Evolutionary conservation across 2,113 vertebrate species (phyloP), one percentile per base, ranked within the genome.

Genomic region (Neodon shergylaensis): DNA sequence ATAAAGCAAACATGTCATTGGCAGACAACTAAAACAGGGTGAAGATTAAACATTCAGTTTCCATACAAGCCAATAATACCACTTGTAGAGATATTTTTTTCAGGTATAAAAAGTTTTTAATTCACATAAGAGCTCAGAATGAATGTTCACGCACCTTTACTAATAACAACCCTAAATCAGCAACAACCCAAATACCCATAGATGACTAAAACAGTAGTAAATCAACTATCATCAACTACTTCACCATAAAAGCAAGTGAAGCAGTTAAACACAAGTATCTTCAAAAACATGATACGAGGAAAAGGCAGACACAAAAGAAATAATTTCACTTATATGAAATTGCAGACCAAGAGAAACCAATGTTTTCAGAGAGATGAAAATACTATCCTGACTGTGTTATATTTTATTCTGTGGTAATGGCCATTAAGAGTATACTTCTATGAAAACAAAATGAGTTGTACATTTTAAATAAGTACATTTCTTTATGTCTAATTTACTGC

Each of bases 261-360:
- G 4, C 8, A 72, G 19, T 78, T 87, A 91, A 52, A 81, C 31
- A 70, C 33, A 68, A 14, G 17, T 28, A 88, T 31, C 63, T 70
- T 92, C 49, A 93, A 86, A 96, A 70, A 63, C 42, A 95, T 42
- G 24, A 84, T 16, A 21, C 14, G 72, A 9, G 54, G 31, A 85
- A 94, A 85, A 85, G n/a, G 3, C 21, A 78, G 14, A 47, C 31
- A 47, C 14, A 68, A 76, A 58, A 82, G 39, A 82, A 24, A 76
- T 47, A 83, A 94, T 90, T 86, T 11, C 11, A 94, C 36, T 81
- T 90, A 83, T 7, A 90, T 78, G 22, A 95, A 94, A 92, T 31
- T 88, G 36, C 78, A 86, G 49, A 95, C 81, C n/a, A 95, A 95
- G 88, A 44, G 21, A 89, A 91, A 91, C 3, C 16, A 95, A 95